These are phyloP conservation scores for Spicauda simplicius DNA, from an alignment of 2,888 invertebrate genomes.

Conservation along the genomic window DNA sequence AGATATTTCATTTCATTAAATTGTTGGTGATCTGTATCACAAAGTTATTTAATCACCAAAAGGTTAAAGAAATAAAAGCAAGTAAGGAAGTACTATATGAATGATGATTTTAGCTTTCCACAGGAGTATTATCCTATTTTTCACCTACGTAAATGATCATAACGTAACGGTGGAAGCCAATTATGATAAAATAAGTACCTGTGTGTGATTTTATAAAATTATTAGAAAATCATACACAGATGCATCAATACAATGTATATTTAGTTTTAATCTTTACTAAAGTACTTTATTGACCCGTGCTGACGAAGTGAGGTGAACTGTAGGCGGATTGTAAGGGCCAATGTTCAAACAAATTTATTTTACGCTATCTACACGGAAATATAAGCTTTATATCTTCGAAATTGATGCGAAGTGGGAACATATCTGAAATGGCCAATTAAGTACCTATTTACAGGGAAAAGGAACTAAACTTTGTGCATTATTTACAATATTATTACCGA, in stretches of 20 bases:
- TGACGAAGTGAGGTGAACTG: constrained; percentile 45
- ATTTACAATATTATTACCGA: constrained; percentile 10
- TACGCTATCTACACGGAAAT: neutral
- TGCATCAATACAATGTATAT: neutral
- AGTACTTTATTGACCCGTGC: constrained; percentile 47
- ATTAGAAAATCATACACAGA: too few species aligned
- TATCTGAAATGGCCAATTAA: constrained; percentile 2
- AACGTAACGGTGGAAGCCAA: too few species aligned
- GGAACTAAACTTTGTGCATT: constrained; percentile 23
- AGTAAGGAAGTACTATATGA: too few species aligned
- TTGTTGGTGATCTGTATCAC: too few species aligned
- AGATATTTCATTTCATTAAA: too few species aligned
- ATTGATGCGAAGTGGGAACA: neutral
- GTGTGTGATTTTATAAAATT: too few species aligned
- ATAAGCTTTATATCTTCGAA: constrained; percentile 7
- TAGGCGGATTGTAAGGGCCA: constrained; percentile 47
- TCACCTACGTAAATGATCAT: too few species aligned
- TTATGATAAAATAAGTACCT: too few species aligned
- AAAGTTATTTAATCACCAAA: too few species aligned
- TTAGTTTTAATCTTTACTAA: constrained; percentile 19
- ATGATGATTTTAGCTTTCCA: too few species aligned
- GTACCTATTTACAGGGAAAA: constrained; percentile 1
- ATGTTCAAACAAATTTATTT: constrained; percentile 20
- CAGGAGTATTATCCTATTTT: too few species aligned
- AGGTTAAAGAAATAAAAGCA: too few species aligned